Evolutionary conservation across 2,888 invertebrate genomes (phyloP).

Genomic region (Stenolophus ochropezus): DNA sequence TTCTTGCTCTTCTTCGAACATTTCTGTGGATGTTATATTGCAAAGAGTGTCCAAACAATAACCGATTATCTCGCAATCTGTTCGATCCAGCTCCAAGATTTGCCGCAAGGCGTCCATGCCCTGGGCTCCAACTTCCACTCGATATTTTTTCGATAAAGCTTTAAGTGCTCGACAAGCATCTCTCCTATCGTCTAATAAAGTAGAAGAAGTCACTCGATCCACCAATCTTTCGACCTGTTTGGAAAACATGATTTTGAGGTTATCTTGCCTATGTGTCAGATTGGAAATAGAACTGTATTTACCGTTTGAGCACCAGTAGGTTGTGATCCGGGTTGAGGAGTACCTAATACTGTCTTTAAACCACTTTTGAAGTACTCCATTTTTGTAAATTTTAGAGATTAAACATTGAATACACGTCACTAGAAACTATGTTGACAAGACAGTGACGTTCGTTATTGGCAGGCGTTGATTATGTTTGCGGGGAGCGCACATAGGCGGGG

Average conservation of each 20-base stretch:
- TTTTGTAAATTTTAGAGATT: constrained; percentile 50
- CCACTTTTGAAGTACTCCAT: constrained; percentile 94
- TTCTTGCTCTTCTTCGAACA: constrained; percentile 88
- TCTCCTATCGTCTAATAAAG: constrained; percentile 93
- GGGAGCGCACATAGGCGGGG: neutral
- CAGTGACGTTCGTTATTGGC: constrained; percentile 13
- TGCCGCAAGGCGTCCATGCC: constrained; percentile 88
- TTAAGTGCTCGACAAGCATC: constrained; percentile 97
- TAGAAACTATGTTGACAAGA: constrained; percentile 76
- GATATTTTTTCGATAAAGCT: constrained; percentile 91
- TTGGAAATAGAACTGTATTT: constrained; percentile 67
- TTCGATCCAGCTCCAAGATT: constrained; percentile 91
- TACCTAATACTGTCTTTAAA: constrained; percentile 90
- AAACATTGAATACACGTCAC: constrained; percentile 58
- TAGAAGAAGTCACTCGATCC: constrained; percentile 94
- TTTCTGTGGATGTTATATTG: constrained; percentile 89
- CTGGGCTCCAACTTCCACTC: constrained; percentile 96
- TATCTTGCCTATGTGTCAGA: constrained; percentile 4
- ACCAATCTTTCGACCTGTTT: constrained; percentile 91
- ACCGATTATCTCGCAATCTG: constrained; percentile 93
- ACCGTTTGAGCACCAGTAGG: constrained; percentile 95
- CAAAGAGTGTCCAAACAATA: constrained; percentile 94
- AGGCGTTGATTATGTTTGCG: neutral
- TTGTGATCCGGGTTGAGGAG: constrained; percentile 85
- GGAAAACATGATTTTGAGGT: constrained; percentile 48